Percentiles rank a stretch among this genome's conserved stretches.
These are phyloP conservation scores for Peromyscus nudipes DNA, from an alignment of 2,797 vertebrate species.

Conservation along the genomic window DNA sequence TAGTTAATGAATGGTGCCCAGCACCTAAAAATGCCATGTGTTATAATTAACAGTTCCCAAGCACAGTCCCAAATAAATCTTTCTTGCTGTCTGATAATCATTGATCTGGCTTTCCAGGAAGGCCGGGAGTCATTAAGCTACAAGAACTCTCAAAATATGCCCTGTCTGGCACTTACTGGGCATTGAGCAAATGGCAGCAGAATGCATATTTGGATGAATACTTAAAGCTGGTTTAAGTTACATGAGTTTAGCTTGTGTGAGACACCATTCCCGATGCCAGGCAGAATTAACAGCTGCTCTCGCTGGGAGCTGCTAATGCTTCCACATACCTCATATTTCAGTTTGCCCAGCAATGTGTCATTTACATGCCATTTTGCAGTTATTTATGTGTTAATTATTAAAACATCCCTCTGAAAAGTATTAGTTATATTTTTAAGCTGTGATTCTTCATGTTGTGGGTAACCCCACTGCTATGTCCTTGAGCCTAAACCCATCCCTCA, in stretches of 20 bases:
- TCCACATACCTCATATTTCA: constrained; percentile 26
- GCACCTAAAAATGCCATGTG: not conserved
- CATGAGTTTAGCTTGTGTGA: constrained; percentile 33
- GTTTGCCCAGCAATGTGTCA: not conserved
- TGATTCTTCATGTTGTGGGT: not conserved
- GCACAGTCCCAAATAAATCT: not conserved
- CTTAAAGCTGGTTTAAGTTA: constrained; percentile 52
- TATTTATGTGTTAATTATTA: constrained; percentile 31
- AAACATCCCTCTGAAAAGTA: not conserved
- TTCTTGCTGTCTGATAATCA: constrained; percentile 24
- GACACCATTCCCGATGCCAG: not conserved
- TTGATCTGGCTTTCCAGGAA: not conserved
- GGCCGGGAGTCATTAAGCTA: not conserved
- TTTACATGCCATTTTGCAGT: constrained; percentile 33
- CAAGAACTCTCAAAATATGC: constrained; percentile 18
- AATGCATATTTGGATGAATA: constrained; percentile 20
- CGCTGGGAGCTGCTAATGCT: not conserved
- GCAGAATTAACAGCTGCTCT: constrained; percentile 47
- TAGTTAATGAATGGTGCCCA: not conserved
- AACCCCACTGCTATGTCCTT: not conserved
- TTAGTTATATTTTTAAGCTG: not conserved
- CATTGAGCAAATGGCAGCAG: not conserved
- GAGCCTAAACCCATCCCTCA: constrained; percentile 1
- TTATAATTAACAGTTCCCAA: not conserved
- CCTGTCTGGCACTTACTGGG: not conserved